Base-by-base conservation (phyloP, 2,888 invertebrate genomes). In the Caenorhabditis becei region DNA sequence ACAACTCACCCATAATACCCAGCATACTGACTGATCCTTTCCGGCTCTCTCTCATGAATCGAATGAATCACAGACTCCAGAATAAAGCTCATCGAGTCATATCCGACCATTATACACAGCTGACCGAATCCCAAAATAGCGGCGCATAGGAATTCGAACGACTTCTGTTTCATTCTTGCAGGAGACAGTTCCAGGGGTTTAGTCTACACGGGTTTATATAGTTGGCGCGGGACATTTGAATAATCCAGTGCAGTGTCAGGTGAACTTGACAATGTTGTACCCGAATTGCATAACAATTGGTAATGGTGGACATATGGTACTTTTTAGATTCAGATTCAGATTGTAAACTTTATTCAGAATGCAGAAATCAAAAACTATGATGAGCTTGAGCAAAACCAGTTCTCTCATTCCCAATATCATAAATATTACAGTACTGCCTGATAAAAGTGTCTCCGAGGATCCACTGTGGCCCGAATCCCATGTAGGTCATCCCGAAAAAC, bases 381-480 rank as follows among this genome's bases (percentile, higher is more conserved):
- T n/a, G n/a, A n/a, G n/a, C n/a, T n/a, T n/a, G 83, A 61, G 83
- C 83, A 71, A 83, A 83, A 35, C 83, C 83, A 62, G 82, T 84
- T 80, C 75, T 58, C 77, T 80, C 79, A 77, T 82, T 70, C 56
- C 77, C 77, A 41, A 77, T 70, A 32, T 77, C 77, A 23, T 77
- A 77, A 35, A 77, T 70, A 63, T 77, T 77, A 62, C 87, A 87
- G 80, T 80, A 88, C 65, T 85, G 85, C 11, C 88, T 84, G 66
- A 87, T 87, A 80, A 87, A 88, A 49, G 88, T 87, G 62, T 87
- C 87, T 81, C 87, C 87, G 16, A 87, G 79, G 66, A 85, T 86
- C 86, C 85, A 87, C n/a, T 79, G 58, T 35, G 87, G 86, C 54
- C 86, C 86, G 63, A 85, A 83, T 7, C 86, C 86, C 61, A 80